Evolutionary conservation across 2,888 invertebrate species (phyloP).

Genomic region (Luperina testacea): DNA sequence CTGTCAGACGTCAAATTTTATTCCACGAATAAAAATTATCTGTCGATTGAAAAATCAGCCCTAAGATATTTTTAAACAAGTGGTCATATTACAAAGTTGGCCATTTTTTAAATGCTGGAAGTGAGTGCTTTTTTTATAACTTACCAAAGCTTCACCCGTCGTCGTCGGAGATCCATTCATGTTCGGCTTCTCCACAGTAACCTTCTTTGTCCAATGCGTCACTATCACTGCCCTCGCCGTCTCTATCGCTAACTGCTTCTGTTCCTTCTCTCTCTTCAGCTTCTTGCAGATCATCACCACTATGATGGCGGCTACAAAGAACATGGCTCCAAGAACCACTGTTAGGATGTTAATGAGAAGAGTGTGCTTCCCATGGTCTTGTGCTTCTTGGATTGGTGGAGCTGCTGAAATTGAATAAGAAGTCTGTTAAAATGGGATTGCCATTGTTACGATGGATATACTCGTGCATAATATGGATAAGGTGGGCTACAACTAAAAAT

Average conservation of each 20-base stretch:
- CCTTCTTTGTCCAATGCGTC: slow-evolving; percentile 97
- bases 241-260: slow-evolving; percentile 94
- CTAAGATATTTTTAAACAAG: not conserved
- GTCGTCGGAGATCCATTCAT: slow-evolving; percentile 91
- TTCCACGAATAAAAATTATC: not conserved
- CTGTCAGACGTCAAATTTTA: not conserved
- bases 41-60: too few species aligned
- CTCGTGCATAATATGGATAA: not conserved
- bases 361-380: slow-evolving; percentile 88
- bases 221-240: slow-evolving; percentile 94
- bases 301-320: slow-evolving; percentile 90
- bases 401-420: slow-evolving; percentile 67
- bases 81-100: not conserved
- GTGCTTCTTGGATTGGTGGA: slow-evolving; percentile 78
- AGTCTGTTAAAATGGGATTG: not conserved
- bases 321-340: slow-evolving; percentile 91
- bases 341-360: slow-evolving; percentile 90
- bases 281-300: slow-evolving; percentile 93
- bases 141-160: slow-evolving; percentile 91
- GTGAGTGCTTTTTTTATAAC: slow-evolving; percentile 36
- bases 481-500: not conserved
- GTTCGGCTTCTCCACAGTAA: slow-evolving; percentile 95
- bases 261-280: slow-evolving; percentile 94
- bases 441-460: not conserved
- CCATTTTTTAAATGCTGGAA: not conserved